Percentiles rank a stretch among this genome's conserved stretches.
These are phyloP conservation scores for Clistopyga incitator DNA, from an alignment of 2,888 invertebrate species.

Conservation along the genomic window DNA sequence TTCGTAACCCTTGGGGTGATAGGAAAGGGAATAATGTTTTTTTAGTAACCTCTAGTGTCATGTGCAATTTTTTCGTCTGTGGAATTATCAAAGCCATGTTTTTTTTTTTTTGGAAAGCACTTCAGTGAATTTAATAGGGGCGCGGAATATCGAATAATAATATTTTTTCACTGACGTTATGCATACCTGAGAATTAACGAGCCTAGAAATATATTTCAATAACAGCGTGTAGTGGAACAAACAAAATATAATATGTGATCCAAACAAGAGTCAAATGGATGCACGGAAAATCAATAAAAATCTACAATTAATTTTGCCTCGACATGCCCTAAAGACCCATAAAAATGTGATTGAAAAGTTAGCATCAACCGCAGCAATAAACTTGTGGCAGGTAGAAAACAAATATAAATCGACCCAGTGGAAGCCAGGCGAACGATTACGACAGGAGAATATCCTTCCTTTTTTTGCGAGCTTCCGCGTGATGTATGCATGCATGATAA, in stretches of 20 bases:
- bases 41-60: neutral
- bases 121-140: neutral
- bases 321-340: too few relatives aligned
- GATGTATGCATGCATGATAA: slow-evolving; percentile 68
- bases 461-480: slow-evolving; percentile 47
- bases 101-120: neutral
- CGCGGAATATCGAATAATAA: neutral
- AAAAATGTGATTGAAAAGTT: too few relatives aligned
- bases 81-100: neutral
- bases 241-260: too few relatives aligned
- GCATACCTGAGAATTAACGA: too few relatives aligned
- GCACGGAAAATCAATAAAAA: too few relatives aligned
- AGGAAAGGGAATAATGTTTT: neutral
- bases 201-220: too few relatives aligned
- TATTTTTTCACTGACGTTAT: neutral
- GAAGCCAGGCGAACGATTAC: slow-evolving; percentile 26
- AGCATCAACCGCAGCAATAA: neutral
- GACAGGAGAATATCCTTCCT: slow-evolving; percentile 48
- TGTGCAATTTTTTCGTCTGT: neutral
- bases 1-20: too few relatives aligned
- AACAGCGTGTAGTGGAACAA: neutral
- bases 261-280: too few relatives aligned
- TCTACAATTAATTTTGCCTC: too few relatives aligned
- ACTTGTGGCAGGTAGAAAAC: slow-evolving; percentile 9
- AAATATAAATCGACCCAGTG: slow-evolving; percentile 10